Evolutionary conservation across 1,140 invertebrate species (phyloP).

Genomic region (Solen grandis): DNA sequence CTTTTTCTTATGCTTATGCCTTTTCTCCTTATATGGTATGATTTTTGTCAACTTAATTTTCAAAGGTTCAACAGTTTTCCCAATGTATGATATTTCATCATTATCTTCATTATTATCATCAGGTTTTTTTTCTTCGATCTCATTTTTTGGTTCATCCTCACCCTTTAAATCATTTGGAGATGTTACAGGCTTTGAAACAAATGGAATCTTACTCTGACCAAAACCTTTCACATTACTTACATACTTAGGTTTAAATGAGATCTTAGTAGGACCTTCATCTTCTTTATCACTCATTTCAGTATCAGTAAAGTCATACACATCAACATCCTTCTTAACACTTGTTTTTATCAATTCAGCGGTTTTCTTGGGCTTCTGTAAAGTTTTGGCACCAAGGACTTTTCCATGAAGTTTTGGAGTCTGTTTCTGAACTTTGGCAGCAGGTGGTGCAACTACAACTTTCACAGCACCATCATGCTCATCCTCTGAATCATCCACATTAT

Average conservation of each 20-base stretch:
- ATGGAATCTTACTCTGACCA: constrained; percentile 40
- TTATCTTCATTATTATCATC: constrained; percentile 17
- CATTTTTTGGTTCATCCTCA: neutral
- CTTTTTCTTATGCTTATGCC: constrained; percentile 54
- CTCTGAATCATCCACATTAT: constrained; percentile 53
- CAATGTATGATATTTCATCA: constrained; percentile 25
- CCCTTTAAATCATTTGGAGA: neutral
- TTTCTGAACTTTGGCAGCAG: neutral
- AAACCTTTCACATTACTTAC: constrained; percentile 41
- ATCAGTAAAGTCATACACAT: constrained; percentile 55
- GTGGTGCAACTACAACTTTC: neutral
- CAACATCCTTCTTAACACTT: constrained; percentile 39
- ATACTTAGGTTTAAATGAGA: constrained; percentile 49
- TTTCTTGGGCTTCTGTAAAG: neutral
- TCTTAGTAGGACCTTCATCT: constrained; percentile 22
- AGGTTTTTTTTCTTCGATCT: neutral
- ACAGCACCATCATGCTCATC: constrained; percentile 21
- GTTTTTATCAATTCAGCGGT: neutral
- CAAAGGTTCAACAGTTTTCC: constrained; percentile 52
- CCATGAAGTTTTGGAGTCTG: neutral
- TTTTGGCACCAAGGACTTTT: too few relatives aligned
- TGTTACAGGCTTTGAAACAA: constrained; percentile 44
- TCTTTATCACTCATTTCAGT: constrained; percentile 56
- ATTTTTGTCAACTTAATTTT: constrained; percentile 54
- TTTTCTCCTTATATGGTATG: constrained; percentile 50